Percentiles rank a stretch among this genome's conserved stretches.
These are phyloP conservation scores for Nilaparvata lugens DNA, from an alignment of 1,140 invertebrate genomes.

Conservation along the genomic window DNA sequence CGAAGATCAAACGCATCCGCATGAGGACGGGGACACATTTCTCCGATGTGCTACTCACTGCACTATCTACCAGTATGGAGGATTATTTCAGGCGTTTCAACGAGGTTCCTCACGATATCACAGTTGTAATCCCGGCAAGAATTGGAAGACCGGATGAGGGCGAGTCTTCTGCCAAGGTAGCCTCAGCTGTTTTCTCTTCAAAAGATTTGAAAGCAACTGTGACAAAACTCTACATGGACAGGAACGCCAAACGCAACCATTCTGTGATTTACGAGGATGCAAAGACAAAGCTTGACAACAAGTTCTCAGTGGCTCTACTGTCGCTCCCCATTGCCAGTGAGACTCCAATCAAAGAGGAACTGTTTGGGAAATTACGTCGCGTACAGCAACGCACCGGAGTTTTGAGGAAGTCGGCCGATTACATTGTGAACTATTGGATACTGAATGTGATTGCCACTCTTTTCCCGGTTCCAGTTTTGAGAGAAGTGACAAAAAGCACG, in stretches of 20 bases:
- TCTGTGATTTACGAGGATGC: slow-evolving; percentile 12
- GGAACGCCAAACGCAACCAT: slow-evolving; percentile 3
- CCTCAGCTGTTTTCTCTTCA: not conserved
- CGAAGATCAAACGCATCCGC: slow-evolving; percentile 36
- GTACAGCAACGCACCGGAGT: slow-evolving; percentile 25
- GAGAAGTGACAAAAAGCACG: slow-evolving; percentile 31
- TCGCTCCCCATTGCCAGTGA: slow-evolving; percentile 26
- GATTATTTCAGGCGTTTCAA: slow-evolving; percentile 33
- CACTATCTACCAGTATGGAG: slow-evolving; percentile 34
- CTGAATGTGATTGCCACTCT: slow-evolving; percentile 34
- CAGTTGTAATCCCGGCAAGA: slow-evolving; percentile 28
- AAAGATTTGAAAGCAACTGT: slow-evolving; percentile 8
- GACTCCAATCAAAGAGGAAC: slow-evolving; percentile 10
- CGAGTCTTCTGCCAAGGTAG: not conserved
- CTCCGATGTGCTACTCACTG: slow-evolving; percentile 35
- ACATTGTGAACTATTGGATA: slow-evolving; percentile 36
- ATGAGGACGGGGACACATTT: slow-evolving; percentile 30
- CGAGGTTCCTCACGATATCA: slow-evolving; percentile 26
- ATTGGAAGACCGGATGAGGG: slow-evolving; percentile 24
- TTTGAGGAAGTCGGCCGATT: slow-evolving; percentile 26
- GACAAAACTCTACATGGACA: slow-evolving; percentile 7
- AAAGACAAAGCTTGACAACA: slow-evolving; percentile 21
- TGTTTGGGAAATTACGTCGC: slow-evolving; percentile 15
- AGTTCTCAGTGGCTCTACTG: slow-evolving; percentile 31
- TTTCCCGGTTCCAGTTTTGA: slow-evolving; percentile 32